A percentile compares a stretch with the other conserved stretches of the same genome.
These are phyloP conservation scores for Brotula barbata DNA, from an alignment of 2,797 vertebrate species.

Conservation along the genomic window DNA sequence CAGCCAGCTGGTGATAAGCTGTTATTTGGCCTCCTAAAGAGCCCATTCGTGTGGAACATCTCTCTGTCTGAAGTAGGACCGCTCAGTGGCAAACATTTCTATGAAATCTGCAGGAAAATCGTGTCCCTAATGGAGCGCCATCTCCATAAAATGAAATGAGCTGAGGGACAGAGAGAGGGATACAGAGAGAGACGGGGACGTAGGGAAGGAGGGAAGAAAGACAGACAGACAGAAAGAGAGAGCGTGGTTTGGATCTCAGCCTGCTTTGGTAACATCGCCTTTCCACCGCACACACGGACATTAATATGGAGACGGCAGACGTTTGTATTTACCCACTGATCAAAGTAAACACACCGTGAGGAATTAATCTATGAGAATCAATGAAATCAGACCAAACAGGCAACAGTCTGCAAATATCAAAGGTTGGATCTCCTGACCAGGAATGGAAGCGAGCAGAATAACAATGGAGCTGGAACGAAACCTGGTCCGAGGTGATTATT, in stretches of 20 bases:
- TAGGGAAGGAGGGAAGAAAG: conserved; percentile 1
- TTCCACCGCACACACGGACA: conserved; percentile 26
- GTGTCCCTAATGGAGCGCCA: conserved; percentile 72
- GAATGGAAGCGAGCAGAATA: conserved; percentile 26
- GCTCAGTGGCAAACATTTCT: conserved; percentile 27
- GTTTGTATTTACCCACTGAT: conserved; percentile 65
- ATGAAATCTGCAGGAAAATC: conserved; percentile 68
- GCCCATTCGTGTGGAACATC: conserved; percentile 23
- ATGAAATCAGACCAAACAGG: conserved; percentile 52
- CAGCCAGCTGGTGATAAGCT: conserved; percentile 16
- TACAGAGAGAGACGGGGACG: neutral
- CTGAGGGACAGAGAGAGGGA: conserved; percentile 2
- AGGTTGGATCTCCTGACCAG: conserved; percentile 13
- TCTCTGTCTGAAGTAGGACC: conserved; percentile 16
- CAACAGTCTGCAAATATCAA: conserved; percentile 49
- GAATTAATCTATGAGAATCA: conserved; percentile 55
- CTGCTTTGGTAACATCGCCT: conserved; percentile 47
- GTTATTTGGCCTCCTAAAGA: conserved; percentile 15
- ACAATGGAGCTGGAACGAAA: conserved; percentile 7
- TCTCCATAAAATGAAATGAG: conserved; percentile 46
- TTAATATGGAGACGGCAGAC: conserved; percentile 49
- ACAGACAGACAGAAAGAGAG: neutral
- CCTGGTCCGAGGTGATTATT: too few species aligned
- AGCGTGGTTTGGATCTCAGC: too few species aligned
- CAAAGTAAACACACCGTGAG: conserved; percentile 53